Percentiles rank a stretch among this genome's conserved stretches.
Conservation (phyloP, 2,888 invertebrate species). For the Clitarchus hookeri region DNA sequence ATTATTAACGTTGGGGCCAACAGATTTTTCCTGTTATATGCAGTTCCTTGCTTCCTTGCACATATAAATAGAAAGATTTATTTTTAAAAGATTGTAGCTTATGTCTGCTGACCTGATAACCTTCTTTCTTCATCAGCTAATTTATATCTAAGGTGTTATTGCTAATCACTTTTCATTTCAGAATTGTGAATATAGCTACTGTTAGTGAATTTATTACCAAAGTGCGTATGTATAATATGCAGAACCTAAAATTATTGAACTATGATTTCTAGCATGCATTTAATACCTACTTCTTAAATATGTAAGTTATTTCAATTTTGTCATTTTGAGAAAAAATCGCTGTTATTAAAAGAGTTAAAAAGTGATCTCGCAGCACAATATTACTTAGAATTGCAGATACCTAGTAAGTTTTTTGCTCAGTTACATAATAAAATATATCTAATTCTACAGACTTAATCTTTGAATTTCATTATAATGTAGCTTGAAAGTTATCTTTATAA, state of each 20-base stretch:
- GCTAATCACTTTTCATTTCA: not conserved
- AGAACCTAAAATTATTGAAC: not conserved
- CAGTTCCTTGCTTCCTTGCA: constrained; percentile 18
- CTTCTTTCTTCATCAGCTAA: not conserved
- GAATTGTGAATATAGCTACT: not conserved
- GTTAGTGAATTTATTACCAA: no score
- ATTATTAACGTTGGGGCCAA: not conserved
- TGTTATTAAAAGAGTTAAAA: not conserved
- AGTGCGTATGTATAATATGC: no score
- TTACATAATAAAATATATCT: not conserved
- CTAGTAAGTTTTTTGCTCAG: not conserved
- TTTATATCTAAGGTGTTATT: not conserved
- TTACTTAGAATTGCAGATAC: not conserved
- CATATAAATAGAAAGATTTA: not conserved
- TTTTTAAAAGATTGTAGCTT: not conserved
- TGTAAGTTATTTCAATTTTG: not conserved
- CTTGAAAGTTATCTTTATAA: not conserved
- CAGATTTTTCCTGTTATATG: not conserved
- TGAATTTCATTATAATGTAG: not conserved
- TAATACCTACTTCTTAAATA: not conserved
- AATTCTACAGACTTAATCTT: not conserved
- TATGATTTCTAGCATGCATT: not conserved
- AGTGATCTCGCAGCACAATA: not conserved
- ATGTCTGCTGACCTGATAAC: not conserved
- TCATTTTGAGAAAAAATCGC: not conserved